Base-by-base conservation (phyloP, 2,888 invertebrate genomes). In the Drosophila neonasuta region DNA sequence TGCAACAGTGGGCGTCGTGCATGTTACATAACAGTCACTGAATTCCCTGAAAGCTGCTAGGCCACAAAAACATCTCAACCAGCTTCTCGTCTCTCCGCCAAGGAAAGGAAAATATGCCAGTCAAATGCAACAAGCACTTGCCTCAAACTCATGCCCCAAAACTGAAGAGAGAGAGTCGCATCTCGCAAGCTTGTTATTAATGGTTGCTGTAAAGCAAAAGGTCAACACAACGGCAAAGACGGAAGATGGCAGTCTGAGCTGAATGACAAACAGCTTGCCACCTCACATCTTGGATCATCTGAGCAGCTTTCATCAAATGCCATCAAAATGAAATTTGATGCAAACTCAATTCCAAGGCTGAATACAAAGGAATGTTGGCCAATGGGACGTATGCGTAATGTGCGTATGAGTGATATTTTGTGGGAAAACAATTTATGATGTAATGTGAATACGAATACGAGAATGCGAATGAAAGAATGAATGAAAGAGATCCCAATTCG, bases 51-150 rank as follows among this genome's bases (percentile, higher is more conserved):
- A 44, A 50, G 58, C 44, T 62, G 56, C 50, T 48, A 45, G 44
- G 60, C 55, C 45, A 42, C 45, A 39, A 58, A 42, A 36, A 32
- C 24, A 9, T 1, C 59, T 56, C 36, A 17, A 17, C 32, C 54
- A 54, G 29, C 54, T 34, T 17, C 42, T 32, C 34, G 41, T 48
- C 30, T 41, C 15, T 20, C 20, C 4, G 20, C 20, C 20, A 20
- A 20, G 20, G 20, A 20, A 20, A 58, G 57, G 44, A 58, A 72
- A 72, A 39, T 72, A 55, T 59, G 30, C 55, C 48, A 17, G 67
- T 58, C 68, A 64, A 74, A 74, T 74, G 78, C 78, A 74, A 77
- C 77, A 74, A 74, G 77, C 77, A 68, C 68, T 67, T 71, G 56
- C 32, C 46, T 50, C 46, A 30, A 39, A 36, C 46, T 49, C 60